Percentiles rank a stretch among this genome's conserved stretches.
These are phyloP conservation scores for Coracopsis vasa DNA, from an alignment of 2,113 vertebrate genomes.

Conservation along the genomic window DNA sequence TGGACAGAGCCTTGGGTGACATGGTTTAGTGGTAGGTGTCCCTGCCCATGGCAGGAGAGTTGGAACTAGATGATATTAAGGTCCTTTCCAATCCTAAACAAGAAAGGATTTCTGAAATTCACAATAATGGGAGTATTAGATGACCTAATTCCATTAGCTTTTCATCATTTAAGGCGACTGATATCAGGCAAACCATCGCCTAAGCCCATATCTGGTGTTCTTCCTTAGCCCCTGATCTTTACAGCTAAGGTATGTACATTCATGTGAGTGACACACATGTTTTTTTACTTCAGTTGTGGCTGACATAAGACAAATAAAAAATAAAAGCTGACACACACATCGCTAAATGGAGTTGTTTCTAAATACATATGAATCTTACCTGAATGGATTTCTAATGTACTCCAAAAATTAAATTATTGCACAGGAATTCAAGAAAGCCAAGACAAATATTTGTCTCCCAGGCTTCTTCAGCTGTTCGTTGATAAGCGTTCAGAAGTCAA, in stretches of 20 bases:
- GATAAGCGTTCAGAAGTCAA: background rate
- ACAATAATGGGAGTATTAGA: background rate
- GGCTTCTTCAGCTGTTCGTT: background rate
- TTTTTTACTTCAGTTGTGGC: background rate
- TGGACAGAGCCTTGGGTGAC: too few species aligned
- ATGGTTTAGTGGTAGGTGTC: too few species aligned
- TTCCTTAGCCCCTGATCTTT: background rate
- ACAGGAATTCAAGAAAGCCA: background rate
- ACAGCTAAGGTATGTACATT: background rate
- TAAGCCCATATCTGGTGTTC: fast-evolving
- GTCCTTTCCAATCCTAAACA: too few species aligned
- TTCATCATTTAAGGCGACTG: background rate
- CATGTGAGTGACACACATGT: fast-evolving
- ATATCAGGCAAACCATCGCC: background rate
- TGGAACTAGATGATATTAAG: too few species aligned
- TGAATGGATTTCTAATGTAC: background rate
- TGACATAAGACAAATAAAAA: background rate
- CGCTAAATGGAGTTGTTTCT: background rate
- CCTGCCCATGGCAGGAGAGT: too few species aligned
- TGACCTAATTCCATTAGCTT: background rate
- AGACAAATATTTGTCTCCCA: background rate
- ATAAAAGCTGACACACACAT: background rate
- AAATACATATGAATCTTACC: background rate
- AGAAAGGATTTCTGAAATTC: background rate
- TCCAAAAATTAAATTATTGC: background rate